Percentiles rank a stretch among this genome's conserved stretches.
These are phyloP conservation scores for Alcis repandata DNA, from an alignment of 2,888 invertebrate species.

Conservation along the genomic window DNA sequence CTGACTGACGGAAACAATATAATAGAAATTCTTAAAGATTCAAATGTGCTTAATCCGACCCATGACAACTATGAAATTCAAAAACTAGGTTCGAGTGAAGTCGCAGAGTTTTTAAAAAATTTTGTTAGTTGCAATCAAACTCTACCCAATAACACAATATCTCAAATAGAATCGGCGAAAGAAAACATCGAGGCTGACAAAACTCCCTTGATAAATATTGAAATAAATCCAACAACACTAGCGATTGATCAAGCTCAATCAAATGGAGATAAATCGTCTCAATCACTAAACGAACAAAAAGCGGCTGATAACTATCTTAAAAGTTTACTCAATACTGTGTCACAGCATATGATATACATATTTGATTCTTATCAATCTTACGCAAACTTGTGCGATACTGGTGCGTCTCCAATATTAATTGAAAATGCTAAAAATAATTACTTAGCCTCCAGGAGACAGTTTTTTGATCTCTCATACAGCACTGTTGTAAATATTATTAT, in stretches of 20 bases:
- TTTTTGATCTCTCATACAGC: constrained; percentile 57
- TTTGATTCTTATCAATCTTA: constrained; percentile 47
- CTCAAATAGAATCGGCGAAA: neutral
- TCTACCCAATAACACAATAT: neutral
- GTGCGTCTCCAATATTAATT: constrained; percentile 13
- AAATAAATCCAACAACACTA: constrained; percentile 6
- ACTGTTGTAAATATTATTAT: constrained; percentile 55
- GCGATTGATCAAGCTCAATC: neutral
- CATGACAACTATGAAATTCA: neutral
- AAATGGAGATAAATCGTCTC: neutral
- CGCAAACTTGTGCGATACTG: constrained; percentile 18
- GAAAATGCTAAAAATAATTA: constrained; percentile 40
- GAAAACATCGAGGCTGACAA: neutral
- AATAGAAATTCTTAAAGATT: neutral
- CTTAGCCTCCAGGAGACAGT: constrained; percentile 47
- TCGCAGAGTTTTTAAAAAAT: neutral
- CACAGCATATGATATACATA: constrained; percentile 51
- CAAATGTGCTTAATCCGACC: neutral
- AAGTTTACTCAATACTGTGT: constrained; percentile 43
- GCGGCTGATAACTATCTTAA: neutral
- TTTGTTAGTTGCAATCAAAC: neutral
- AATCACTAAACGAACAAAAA: neutral
- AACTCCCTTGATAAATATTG: neutral
- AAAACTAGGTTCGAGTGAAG: neutral
- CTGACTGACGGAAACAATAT: neutral